Base-by-base conservation (phyloP, 2,113 vertebrate species). In the Meleagris gallopavo region DNA sequence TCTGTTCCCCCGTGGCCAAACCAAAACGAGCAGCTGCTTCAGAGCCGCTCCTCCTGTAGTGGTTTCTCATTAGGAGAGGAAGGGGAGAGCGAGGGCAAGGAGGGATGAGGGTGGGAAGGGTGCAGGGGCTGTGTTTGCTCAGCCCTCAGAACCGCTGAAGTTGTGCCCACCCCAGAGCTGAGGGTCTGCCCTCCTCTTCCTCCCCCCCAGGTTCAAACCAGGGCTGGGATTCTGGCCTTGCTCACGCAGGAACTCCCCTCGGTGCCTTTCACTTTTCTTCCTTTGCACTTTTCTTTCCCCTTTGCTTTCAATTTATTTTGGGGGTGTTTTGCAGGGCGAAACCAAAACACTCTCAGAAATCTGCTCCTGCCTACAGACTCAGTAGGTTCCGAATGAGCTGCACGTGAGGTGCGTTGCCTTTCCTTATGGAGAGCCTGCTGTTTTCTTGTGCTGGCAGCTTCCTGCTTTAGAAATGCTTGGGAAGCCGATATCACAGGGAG, bases 321-420 rank as follows among this genome's bases (percentile, higher is more conserved):
- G 17, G 17, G 38, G 2, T 22, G 2, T 60, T 73, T 21, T 6
- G 14, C 21, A 19, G 5, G 46, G 21, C 12, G 57, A 13, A 6
- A 24, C 22, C 19, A 3, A 36, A 81, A 18, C 77, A 38, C 38
- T 78, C 43, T 5, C 11, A 16, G 20, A 18, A 34, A 29, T 3
- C 45, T 55, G 0, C 25, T 72, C 60, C 20, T 13, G 11, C 52
- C 7, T 54, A 2, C 2, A 0, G 64, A 19, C 55, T n/a, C 72
- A 10, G 6, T 46, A 1, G 2, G 7, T 41, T 83, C 76, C 32
- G n/a, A 38, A 32, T 29, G 34, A 67, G 38, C 22, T 66, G 1
- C 6, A 12, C 3, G 0, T 2, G 6, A 6, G n/a, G 9, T 40
- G 13, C 22, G 22, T 15, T 21, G 30, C 41, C 75, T 83, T 34